A percentile compares a stretch with the other conserved stretches of the same genome.
phyloP scores from a whole-genome alignment of 2,113 vertebrate species.

The Emydocephalus ijimae region DNA sequence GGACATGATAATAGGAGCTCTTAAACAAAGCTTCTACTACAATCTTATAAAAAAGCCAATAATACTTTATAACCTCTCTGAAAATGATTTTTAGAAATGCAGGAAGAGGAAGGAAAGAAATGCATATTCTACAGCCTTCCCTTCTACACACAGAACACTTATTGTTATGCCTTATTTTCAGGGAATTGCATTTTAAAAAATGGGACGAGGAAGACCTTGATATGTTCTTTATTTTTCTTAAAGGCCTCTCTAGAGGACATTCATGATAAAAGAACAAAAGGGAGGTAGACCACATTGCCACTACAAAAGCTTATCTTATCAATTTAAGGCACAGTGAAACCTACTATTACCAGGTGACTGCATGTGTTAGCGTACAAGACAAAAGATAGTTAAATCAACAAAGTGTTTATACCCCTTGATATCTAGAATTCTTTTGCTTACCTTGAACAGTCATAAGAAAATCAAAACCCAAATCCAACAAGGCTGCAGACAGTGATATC shows the following conservation, averaged over 20 bases:
- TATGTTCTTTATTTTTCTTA: not conserved
- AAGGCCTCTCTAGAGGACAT: accelerated
- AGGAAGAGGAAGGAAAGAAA: not conserved
- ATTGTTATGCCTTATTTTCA: not conserved
- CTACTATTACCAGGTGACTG: accelerated
- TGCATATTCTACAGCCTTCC: not conserved
- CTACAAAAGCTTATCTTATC: accelerated
- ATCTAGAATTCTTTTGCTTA: not conserved
- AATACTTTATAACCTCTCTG: not conserved
- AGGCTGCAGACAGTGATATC: too few relatives aligned
- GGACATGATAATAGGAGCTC: not conserved
- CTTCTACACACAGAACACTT: not conserved
- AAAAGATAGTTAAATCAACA: not conserved
- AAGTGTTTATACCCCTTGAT: not conserved
- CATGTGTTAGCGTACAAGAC: not conserved
- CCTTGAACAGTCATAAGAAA: not conserved
- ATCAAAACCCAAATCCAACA: not conserved
- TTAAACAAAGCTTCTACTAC: not conserved
- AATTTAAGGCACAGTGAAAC: not conserved
- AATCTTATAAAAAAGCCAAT: not conserved
- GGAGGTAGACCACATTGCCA: not conserved
- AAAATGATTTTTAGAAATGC: not conserved
- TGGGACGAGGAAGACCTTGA: not conserved
- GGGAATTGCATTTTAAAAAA: not conserved
- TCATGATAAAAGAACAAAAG: not conserved